phyloP scores from a whole-genome alignment of 2,113 vertebrate species.

The Campylorhamphus procurvoides region DNA sequence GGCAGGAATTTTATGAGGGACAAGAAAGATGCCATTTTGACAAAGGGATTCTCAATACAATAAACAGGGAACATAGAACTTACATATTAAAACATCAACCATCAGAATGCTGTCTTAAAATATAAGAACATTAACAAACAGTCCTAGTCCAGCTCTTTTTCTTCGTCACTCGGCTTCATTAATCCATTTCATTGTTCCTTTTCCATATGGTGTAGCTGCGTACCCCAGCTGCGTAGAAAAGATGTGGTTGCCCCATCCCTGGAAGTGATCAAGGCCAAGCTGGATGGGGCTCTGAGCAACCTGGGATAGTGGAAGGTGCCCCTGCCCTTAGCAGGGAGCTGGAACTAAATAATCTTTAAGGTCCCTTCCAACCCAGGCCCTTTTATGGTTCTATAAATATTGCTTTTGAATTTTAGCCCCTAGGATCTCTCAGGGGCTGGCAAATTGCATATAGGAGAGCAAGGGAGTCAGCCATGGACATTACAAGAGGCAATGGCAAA shows the following conservation, averaged over 20 bases:
- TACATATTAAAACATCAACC: no score
- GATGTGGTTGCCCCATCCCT: neutral
- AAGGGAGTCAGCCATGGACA: no score
- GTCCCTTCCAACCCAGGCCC: neutral
- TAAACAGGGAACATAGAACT: no score
- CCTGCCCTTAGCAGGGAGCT: neutral
- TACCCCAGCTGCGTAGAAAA: neutral
- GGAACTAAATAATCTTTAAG: neutral
- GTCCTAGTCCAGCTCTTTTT: no score
- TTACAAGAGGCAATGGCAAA: neutral
- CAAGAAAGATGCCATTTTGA: no score
- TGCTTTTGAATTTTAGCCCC: neutral
- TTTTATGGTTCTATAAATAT: neutral
- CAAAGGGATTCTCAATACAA: no score
- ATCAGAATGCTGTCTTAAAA: no score
- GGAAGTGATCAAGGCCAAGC: neutral
- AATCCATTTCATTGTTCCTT: no score
- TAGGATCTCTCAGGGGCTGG: neutral
- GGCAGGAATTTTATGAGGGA: no score
- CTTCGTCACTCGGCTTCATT: no score
- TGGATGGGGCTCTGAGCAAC: neutral
- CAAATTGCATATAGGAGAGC: neutral
- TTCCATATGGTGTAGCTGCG: no score
- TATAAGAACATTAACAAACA: no score
- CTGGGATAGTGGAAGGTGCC: accelerated